Evolutionary conservation across 2,113 vertebrate genomes (phyloP), one percentile per base, ranked within the genome.

Genomic region (Mustela nigripes): DNA sequence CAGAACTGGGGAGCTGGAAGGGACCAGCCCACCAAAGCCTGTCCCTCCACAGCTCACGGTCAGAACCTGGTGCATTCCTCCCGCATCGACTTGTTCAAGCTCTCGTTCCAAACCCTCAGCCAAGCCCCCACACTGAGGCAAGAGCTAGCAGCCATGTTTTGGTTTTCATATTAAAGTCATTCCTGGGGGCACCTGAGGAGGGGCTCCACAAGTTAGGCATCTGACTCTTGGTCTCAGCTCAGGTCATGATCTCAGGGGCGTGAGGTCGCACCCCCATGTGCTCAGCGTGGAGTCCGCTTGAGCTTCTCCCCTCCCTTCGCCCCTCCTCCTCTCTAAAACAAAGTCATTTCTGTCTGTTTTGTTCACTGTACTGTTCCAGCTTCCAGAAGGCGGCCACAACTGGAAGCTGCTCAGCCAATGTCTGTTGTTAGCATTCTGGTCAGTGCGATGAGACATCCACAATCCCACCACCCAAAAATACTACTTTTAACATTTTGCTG

Each of bases 21-120:
- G 1, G 18, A 45, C 16, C 18, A 1, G n/a, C n/a, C 18, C 1
- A 2, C 26, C 50, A 11, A 3, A 7, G 60, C 0, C 1, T 7
- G 11, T 50, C 42, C n/a, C 18, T 6, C 26, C 45, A 6, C 16
- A 11, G 5, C 31, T 56, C n/a, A 0, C 18, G 3, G 0, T 4
- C n/a, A 7, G 6, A 39, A 16, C 53, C n/a, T 11, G 7, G 3
- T 1, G 21, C 2, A 0, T 11, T 4, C 62, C 1, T 22, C 15
- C 60, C 2, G 60, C 28, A 0, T 0, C 0, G 1, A 50, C 91
- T 39, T 0, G 21, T 3, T 26, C 12, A 0, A 5, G 9, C 7
- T 4, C n/a, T 45, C 45, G 4, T 15, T 11, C 87, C 11, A 1
- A 39, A 24, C 22, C 80, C 63, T n/a, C 0, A 10, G 4, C 4